Evolutionary conservation across 2,888 invertebrate species (phyloP), one percentile per base, ranked within the genome.

Genomic region (Apoda limacodes): DNA sequence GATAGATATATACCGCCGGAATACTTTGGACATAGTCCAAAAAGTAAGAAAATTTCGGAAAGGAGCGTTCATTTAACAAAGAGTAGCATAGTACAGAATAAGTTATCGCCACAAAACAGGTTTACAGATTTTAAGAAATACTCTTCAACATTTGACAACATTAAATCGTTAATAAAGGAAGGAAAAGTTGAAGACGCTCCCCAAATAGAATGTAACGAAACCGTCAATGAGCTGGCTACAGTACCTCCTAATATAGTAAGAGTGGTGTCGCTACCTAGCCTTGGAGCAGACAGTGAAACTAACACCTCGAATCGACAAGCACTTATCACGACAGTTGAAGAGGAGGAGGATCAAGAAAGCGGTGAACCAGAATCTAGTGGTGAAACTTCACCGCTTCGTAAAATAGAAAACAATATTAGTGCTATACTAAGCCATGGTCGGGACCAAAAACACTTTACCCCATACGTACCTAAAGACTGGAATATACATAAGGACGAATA

Each of bases 71-170:
- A 55, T 39, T 51, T 57, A 24, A 46, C 65, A 20, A 66, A 62
- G 48, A 55, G 42, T 39, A 65, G 52, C 42, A 52, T 68, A 38
- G 55, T 68, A 32, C 80, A 69, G 39, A 80, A 55, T 42, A 82
- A 82, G 50, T 48, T 82, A 14, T 82, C 82, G 1, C 85, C 85
- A 5, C 83, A 83, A 46, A 83, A 75, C 51, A 74, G 82, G 42
- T 82, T 82, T 52, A 65, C 82, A 6, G 88, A 88, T 52, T 83
- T 85, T 46, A 88, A 87, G 52, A 86, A 88, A 52, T 88, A 88
- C 65, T 89, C 88, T 43, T 88, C 87, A 23, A 89, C 89, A 5
- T 90, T 90, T 60, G 89, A 90, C 74, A 89, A 89, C 55, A 87
- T 90, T 48, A 87, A 88, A 55, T 88, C 88, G 22, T 66, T 90